These are phyloP conservation scores for Odocoileus virginianus DNA, from an alignment of 2,113 vertebrate genomes.

Conservation along the genomic window DNA sequence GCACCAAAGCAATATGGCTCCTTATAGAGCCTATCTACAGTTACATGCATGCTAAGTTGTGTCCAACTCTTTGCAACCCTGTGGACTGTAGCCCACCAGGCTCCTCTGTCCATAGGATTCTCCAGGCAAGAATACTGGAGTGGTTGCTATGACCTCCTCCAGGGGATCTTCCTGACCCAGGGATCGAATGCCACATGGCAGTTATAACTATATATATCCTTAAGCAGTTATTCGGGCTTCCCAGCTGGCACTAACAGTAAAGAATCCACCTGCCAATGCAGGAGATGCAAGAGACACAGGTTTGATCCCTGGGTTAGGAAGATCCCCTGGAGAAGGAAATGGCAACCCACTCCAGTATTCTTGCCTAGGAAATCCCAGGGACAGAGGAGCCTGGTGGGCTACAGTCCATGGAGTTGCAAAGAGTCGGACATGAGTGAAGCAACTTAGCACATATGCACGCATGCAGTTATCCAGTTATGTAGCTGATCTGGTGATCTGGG, in stretches of 20 bases:
- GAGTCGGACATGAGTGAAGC: neutral
- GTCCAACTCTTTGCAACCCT: neutral
- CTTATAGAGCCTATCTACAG: neutral
- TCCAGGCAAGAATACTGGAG: neutral
- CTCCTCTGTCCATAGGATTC: neutral
- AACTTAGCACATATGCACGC: neutral
- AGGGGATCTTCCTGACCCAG: neutral
- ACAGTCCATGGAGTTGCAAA: neutral
- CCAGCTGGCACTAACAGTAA: neutral
- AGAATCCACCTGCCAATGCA: neutral
- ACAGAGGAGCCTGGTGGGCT: neutral
- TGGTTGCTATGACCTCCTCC: neutral
- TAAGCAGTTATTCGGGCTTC: neutral
- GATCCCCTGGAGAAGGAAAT: neutral
- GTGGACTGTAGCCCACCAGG: neutral
- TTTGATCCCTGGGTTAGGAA: neutral
- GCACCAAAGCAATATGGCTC: neutral
- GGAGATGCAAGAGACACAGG: neutral
- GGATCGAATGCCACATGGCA: neutral
- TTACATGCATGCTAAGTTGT: neutral
- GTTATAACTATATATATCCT: neutral
- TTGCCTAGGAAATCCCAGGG: neutral
- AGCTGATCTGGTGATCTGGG: neutral
- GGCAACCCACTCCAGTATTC: neutral
- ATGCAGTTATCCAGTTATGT: neutral